phyloP scores from a whole-genome alignment of 2,113 vertebrate genomes.

The Cygnus buccinator region DNA sequence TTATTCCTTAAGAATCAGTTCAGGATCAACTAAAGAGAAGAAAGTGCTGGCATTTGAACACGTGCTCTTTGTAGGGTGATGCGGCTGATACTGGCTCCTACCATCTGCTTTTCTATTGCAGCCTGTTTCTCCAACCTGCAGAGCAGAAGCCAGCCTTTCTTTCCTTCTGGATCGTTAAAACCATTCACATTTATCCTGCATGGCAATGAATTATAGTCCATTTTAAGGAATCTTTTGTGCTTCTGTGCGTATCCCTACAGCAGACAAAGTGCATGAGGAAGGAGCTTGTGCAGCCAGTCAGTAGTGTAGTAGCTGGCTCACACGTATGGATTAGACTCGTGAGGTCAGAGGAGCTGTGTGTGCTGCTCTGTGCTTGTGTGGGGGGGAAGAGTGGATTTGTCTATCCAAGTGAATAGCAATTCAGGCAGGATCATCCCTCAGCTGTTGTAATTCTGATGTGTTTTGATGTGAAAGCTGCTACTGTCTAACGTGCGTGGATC shows the following conservation, averaged over 20 bases:
- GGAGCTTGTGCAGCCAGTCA: conserved; percentile 58
- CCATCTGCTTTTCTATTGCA: conserved; percentile 77
- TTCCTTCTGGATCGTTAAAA: conserved; percentile 71
- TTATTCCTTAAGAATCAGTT: conserved; percentile 58
- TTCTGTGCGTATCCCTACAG: conserved; percentile 55
- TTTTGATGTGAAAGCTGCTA: conserved; percentile 65
- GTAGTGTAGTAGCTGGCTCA: conserved; percentile 72
- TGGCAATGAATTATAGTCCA: conserved; percentile 66
- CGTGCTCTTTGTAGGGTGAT: conserved; percentile 63
- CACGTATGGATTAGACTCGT: conserved; percentile 65
- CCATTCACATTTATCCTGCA: conserved; percentile 72
- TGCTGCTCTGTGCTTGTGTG: conserved; percentile 61
- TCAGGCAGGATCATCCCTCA: conserved; percentile 64
- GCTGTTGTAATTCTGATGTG: conserved; percentile 68
- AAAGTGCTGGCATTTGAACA: conserved; percentile 70
- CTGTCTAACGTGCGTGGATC: conserved; percentile 58
- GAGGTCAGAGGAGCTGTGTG: conserved; percentile 78
- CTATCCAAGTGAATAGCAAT: conserved; percentile 69
- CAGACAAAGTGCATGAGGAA: conserved; percentile 66
- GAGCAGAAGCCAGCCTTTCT: conserved; percentile 60
- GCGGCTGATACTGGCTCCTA: conserved; percentile 64
- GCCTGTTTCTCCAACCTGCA: conserved; percentile 69
- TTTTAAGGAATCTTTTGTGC: conserved; percentile 75
- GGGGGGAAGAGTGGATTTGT: conserved; percentile 51
- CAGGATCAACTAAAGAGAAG: conserved; percentile 60